Conservation (phyloP, 2,113 vertebrate genomes). For the Rhizomys pruinosus region DNA sequence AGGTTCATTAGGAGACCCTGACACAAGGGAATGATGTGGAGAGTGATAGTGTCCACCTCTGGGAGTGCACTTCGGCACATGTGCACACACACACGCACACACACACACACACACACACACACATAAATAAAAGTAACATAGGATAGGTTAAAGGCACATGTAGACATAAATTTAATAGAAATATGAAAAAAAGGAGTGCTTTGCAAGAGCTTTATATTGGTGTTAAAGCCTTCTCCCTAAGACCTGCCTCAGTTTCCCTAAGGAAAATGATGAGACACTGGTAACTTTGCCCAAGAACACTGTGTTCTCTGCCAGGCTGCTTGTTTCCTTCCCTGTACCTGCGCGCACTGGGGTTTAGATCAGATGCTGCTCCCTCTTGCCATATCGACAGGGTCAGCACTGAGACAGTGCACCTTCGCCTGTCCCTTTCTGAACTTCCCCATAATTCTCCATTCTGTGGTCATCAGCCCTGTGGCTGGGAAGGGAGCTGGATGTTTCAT, state of each 20-base stretch:
- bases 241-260: background rate
- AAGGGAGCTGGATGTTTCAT: background rate
- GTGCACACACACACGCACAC: too few relatives aligned
- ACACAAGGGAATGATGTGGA: too few relatives aligned
- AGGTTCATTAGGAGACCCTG: too few relatives aligned
- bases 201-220: background rate
- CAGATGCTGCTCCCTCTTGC: accelerated
- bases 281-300: background rate
- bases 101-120: too few relatives aligned
- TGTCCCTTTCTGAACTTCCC: background rate
- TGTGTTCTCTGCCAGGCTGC: background rate
- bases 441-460: background rate
- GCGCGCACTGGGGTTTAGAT: too few relatives aligned
- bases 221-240: background rate
- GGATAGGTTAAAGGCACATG: background rate
- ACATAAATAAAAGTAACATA: too few relatives aligned
- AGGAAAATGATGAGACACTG: background rate
- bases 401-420: background rate
- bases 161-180: background rate
- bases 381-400: background rate
- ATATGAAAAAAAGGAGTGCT: background rate
- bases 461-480: background rate
- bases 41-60: too few relatives aligned
- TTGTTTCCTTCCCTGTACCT: too few relatives aligned
- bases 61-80: too few relatives aligned